Percentiles rank a stretch among this genome's conserved stretches.
Evolutionary conservation across 1,140 invertebrate species (phyloP).

Genomic region (Sitophilus oryzae): DNA sequence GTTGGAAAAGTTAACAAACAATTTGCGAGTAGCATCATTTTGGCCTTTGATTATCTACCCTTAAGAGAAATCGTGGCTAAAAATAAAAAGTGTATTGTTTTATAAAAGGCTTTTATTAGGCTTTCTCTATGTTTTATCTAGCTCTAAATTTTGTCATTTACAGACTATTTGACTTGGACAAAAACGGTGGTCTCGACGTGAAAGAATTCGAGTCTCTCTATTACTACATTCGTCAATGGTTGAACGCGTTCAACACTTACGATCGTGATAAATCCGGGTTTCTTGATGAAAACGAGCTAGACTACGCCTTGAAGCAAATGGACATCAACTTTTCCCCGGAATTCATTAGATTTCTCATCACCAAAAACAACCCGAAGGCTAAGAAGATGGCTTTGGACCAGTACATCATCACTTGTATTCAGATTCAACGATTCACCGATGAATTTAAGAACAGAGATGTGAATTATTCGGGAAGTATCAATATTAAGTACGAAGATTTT

Average conservation of each 20-base stretch:
- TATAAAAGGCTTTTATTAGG: too few species aligned
- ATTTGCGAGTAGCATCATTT: too few species aligned
- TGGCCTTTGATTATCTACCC: too few species aligned
- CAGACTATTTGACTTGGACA: conserved; percentile 38
- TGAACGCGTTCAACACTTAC: conserved; percentile 36
- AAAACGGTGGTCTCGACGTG: conserved; percentile 38
- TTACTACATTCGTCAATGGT: conserved; percentile 38
- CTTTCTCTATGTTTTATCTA: too few species aligned
- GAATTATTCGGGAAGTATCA: conserved; percentile 34
- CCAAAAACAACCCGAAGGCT: conserved; percentile 31
- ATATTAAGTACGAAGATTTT: conserved; percentile 40
- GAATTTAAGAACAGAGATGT: conserved; percentile 39
- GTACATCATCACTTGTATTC: conserved; percentile 39
- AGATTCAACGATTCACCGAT: conserved; percentile 39
- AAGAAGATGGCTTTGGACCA: conserved; percentile 39
- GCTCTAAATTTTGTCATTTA: conserved; percentile 18
- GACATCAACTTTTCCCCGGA: conserved; percentile 37
- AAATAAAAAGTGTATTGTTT: too few species aligned
- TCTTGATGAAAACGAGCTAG: conserved; percentile 33
- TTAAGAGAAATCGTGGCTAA: too few species aligned
- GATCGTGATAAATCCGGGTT: conserved; percentile 33
- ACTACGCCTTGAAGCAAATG: conserved; percentile 35
- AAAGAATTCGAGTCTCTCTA: conserved; percentile 39
- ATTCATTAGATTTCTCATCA: conserved; percentile 37
- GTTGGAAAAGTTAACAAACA: too few species aligned